Evolutionary conservation across 2,113 vertebrate species (phyloP).

Genomic region (Larimichthys crocea): DNA sequence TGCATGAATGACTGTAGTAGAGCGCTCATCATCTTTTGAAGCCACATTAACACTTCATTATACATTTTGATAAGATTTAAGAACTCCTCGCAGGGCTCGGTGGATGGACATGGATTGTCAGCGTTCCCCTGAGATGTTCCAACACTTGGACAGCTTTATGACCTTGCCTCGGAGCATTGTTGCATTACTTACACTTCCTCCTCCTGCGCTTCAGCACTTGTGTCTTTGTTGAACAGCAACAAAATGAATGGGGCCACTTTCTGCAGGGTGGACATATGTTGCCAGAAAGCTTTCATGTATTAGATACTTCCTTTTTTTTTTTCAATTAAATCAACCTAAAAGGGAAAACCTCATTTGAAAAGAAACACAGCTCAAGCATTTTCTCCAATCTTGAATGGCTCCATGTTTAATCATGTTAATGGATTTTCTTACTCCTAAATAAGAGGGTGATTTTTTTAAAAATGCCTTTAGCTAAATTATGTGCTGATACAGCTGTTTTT

Average conservation of each 20-base stretch:
- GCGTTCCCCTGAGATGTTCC: constrained; percentile 16
- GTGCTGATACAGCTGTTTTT: constrained; percentile 36
- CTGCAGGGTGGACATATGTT: constrained; percentile 15
- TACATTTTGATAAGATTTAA: constrained; percentile 46
- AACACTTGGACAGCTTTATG: constrained; percentile 70
- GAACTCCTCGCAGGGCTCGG: constrained; percentile 27
- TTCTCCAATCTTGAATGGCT: constrained; percentile 1
- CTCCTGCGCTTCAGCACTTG: constrained; percentile 50
- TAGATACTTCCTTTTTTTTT: constrained; percentile 1
- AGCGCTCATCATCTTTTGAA: constrained; percentile 9
- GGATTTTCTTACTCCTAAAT: constrained; percentile 36
- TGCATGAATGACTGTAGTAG: not conserved
- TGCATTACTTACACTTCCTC: constrained; percentile 65
- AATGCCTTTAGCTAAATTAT: constrained; percentile 18
- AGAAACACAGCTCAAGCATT: constrained; percentile 37
- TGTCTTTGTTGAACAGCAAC: constrained; percentile 42
- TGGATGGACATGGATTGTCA: constrained; percentile 46
- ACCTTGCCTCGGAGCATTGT: constrained; percentile 70
- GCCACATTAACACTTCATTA: constrained; percentile 29
- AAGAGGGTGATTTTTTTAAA: not conserved
- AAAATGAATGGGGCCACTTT: constrained; percentile 52
- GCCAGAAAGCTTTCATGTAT: constrained; percentile 28
- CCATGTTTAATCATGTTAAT: constrained; percentile 66
- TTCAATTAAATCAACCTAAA: constrained; percentile 42
- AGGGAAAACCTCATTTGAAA: constrained; percentile 32